Conservation (phyloP, 2,888 invertebrate species). For the Bugulina stolonifera region DNA sequence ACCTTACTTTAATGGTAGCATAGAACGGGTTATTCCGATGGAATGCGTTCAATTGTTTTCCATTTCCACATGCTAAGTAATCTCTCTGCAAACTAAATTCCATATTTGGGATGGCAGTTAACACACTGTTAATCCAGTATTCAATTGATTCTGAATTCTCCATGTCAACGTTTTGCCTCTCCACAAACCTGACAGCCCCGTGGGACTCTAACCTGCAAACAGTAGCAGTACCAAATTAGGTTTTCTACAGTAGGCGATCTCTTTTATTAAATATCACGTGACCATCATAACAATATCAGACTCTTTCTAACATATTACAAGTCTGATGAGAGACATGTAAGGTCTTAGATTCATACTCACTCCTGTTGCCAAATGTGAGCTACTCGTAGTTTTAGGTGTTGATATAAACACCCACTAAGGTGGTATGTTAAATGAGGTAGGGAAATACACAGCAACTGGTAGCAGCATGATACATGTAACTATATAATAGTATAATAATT, state of each 20-base stretch:
- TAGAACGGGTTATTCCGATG: constrained; percentile 35
- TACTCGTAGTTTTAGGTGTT: too few species aligned
- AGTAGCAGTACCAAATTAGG: background rate
- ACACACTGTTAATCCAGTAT: constrained; percentile 33
- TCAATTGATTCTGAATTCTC: constrained; percentile 37
- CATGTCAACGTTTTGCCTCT: constrained; percentile 35
- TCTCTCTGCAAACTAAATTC: constrained; percentile 30
- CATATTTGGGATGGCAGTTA: constrained; percentile 28
- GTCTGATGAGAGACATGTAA: too few species aligned
- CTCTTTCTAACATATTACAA: too few species aligned
- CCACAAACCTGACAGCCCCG: constrained; percentile 30
- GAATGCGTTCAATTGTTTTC: constrained; percentile 28
- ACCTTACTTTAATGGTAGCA: constrained; percentile 34
- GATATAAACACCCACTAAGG: too few species aligned
- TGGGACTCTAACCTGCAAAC: constrained; percentile 32
- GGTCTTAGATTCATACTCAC: too few species aligned
- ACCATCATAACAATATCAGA: too few species aligned
- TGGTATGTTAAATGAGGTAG: too few species aligned
- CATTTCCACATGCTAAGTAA: constrained; percentile 33
- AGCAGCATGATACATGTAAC: too few species aligned
- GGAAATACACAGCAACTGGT: too few species aligned
- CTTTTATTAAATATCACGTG: too few species aligned
- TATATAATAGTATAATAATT: too few species aligned
- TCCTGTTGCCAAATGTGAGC: too few species aligned
- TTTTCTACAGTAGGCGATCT: background rate